Evolutionary conservation across 2,797 vertebrate species (phyloP).

Genomic region (Clarias pachynema): DNA sequence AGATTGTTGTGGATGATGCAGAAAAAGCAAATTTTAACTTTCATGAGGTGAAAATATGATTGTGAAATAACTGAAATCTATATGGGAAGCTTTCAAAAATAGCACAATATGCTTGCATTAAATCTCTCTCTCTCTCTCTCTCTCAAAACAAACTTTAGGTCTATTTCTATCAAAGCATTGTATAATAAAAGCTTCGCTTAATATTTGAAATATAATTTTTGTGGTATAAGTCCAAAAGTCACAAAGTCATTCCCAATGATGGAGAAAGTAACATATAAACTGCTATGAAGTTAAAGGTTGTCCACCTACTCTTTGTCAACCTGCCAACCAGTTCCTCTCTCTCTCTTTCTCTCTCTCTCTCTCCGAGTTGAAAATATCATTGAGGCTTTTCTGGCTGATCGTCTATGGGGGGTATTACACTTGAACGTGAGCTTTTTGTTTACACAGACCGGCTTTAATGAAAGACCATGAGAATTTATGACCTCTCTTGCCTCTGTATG

Average conservation of each 20-base stretch:
- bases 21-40: not conserved
- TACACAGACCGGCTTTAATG: conserved; percentile 76
- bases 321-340: not conserved
- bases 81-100: not conserved
- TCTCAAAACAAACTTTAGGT: not conserved
- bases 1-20: not conserved
- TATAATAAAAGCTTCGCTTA: not conserved
- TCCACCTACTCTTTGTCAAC: conserved; percentile 4
- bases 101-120: not conserved
- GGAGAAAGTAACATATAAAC: conserved; percentile 7
- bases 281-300: conserved; percentile 16
- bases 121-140: not conserved
- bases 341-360: conserved; percentile 25
- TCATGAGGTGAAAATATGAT: not conserved
- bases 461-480: conserved; percentile 74
- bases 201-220: not conserved
- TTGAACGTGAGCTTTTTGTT: conserved; percentile 72
- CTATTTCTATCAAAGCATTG: not conserved
- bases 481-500: conserved; percentile 71
- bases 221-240: not conserved
- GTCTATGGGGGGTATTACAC: conserved; percentile 63
- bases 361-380: conserved; percentile 18
- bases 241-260: not conserved
- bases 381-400: not conserved
- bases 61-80: not conserved